Evolutionary conservation across 2,113 vertebrate genomes (phyloP).

Genomic region (Phalacrocorax brasilianus): DNA sequence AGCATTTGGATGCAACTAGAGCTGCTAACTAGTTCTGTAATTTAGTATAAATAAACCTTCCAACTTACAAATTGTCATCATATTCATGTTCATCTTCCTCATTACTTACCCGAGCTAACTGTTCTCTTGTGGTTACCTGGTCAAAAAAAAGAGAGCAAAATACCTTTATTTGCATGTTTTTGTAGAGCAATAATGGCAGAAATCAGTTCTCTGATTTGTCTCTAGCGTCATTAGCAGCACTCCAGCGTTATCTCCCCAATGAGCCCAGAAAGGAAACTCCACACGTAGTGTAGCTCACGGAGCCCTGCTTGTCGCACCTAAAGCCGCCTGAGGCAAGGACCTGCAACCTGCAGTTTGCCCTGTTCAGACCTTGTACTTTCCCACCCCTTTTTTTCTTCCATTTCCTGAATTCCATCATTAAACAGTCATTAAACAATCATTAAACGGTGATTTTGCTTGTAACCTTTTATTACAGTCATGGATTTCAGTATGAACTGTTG

Average conservation of each 20-base stretch:
- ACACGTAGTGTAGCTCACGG: neutral
- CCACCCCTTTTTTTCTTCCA: neutral
- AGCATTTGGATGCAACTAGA: neutral
- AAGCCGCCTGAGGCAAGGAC: neutral
- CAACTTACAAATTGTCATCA: neutral
- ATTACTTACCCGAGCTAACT: neutral
- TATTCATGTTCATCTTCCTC: neutral
- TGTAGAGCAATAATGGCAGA: neutral
- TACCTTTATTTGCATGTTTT: neutral
- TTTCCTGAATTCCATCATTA: neutral
- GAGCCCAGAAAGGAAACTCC: neutral
- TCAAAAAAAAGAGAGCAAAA: neutral
- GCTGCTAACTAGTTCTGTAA: neutral
- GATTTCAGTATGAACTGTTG: neutral
- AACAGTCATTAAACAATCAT: neutral
- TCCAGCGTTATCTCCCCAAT: neutral
- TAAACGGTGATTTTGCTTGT: neutral
- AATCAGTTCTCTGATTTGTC: neutral
- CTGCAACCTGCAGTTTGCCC: neutral
- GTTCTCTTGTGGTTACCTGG: neutral
- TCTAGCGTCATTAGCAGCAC: no score
- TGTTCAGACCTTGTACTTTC: neutral
- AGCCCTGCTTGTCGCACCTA: neutral
- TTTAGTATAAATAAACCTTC: neutral
- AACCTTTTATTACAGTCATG: neutral